Percentiles rank a stretch among this genome's conserved stretches.
phyloP scores from a whole-genome alignment of 2,888 invertebrate species.

The Plemyria rubiginata region DNA sequence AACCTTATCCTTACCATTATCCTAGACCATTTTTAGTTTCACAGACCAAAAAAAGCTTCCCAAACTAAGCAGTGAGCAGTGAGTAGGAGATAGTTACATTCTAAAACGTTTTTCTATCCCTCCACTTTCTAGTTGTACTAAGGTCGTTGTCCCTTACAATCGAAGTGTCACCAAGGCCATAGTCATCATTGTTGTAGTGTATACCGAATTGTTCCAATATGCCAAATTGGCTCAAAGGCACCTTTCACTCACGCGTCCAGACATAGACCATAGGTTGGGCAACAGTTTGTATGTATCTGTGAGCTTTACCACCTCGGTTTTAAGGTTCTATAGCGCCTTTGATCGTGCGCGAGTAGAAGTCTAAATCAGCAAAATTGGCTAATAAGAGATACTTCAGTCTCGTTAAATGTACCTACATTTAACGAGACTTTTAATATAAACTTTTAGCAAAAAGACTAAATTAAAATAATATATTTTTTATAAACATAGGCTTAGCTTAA shows the following conservation, averaged over 20 bases:
- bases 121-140: conserved; percentile 8
- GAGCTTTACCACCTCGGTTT: background rate
- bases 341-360: background rate
- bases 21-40: too few relatives aligned
- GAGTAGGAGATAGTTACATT: background rate
- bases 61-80: too few relatives aligned
- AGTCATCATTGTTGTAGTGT: conserved; percentile 25
- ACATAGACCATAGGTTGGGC: conserved; percentile 48
- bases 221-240: conserved; percentile 34
- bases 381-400: too few relatives aligned
- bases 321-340: background rate
- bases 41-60: too few relatives aligned
- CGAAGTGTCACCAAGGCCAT: conserved; percentile 24
- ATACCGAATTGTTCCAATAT: conserved; percentile 40
- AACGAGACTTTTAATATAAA: too few relatives aligned
- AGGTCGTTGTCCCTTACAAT: conserved; percentile 4
- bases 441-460: too few relatives aligned
- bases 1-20: too few relatives aligned
- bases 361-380: background rate
- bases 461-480: too few relatives aligned
- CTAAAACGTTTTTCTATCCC: background rate
- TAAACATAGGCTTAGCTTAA: too few relatives aligned
- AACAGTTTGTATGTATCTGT: conserved; percentile 8
- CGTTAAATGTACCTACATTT: too few relatives aligned
- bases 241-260: conserved; percentile 64